These are phyloP conservation scores for Notocelia uddmanniana DNA, from an alignment of 2,888 invertebrate species.

Conservation along the genomic window DNA sequence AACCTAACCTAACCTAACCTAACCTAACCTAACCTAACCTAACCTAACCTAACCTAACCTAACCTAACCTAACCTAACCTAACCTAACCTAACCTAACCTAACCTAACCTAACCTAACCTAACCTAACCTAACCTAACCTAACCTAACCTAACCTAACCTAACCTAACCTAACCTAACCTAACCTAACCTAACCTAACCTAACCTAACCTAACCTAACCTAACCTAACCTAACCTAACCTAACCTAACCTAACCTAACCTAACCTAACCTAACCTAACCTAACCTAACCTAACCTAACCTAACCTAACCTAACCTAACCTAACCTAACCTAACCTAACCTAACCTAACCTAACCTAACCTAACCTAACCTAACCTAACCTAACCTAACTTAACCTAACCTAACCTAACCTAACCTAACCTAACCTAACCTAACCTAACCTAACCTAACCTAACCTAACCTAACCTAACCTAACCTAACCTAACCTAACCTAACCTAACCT, in stretches of 20 bases:
- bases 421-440: constrained; percentile 23
- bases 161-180: constrained; percentile 47
- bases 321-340: constrained; percentile 51
- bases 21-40: constrained; percentile 40
- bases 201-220: constrained; percentile 50
- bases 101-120: no score
- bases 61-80: constrained; percentile 40
- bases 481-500: constrained; percentile 10
- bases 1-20: constrained; percentile 45
- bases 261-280: constrained; percentile 52
- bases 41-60: constrained; percentile 40
- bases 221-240: constrained; percentile 51
- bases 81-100: no score
- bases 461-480: constrained; percentile 27
- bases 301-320: constrained; percentile 51
- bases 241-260: constrained; percentile 52
- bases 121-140: constrained; percentile 4
- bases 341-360: constrained; percentile 49
- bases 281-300: constrained; percentile 51
- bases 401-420: constrained; percentile 48
- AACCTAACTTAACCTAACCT: constrained; percentile 48
- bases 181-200: constrained; percentile 50
- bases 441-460: constrained; percentile 24
- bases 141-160: constrained; percentile 40
- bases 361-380: constrained; percentile 46